These are phyloP conservation scores for Cossypha polioptera DNA, from an alignment of 2,797 vertebrate species.

Conservation along the genomic window DNA sequence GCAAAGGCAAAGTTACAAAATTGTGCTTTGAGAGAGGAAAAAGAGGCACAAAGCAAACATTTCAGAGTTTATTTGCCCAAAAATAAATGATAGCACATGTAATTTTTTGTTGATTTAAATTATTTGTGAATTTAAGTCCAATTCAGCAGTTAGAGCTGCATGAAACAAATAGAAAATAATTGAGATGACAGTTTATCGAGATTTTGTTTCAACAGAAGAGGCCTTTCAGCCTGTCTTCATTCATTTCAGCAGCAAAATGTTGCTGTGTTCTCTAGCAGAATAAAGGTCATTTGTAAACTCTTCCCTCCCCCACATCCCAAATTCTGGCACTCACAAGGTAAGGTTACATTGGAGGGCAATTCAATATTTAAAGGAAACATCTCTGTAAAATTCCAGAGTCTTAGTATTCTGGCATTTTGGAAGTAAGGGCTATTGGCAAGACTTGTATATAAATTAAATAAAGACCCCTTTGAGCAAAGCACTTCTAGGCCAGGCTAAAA, in stretches of 20 bases:
- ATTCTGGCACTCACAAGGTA: rapidly evolving
- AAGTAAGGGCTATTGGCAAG: background rate
- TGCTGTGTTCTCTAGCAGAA: background rate
- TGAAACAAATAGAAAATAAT: background rate
- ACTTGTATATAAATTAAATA: background rate
- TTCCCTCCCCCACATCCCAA: background rate
- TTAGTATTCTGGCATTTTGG: background rate
- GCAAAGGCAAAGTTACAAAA: background rate
- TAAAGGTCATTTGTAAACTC: background rate
- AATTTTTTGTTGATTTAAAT: background rate
- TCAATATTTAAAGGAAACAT: background rate
- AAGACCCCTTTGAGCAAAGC: background rate
- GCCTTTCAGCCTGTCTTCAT: background rate
- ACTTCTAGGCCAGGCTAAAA: background rate
- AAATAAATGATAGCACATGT: background rate
- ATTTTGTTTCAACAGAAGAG: background rate
- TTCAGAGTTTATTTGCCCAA: background rate
- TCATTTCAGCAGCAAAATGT: background rate
- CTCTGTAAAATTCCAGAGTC: background rate
- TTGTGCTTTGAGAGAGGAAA: background rate
- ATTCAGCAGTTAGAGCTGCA: background rate
- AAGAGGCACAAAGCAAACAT: background rate
- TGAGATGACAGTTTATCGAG: background rate
- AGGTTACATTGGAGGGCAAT: background rate
- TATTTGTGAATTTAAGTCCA: background rate